Percentiles rank a stretch among this genome's conserved stretches.
Evolutionary conservation across 2,888 invertebrate genomes (phyloP).

Genomic region (Heteromurus nitidus): DNA sequence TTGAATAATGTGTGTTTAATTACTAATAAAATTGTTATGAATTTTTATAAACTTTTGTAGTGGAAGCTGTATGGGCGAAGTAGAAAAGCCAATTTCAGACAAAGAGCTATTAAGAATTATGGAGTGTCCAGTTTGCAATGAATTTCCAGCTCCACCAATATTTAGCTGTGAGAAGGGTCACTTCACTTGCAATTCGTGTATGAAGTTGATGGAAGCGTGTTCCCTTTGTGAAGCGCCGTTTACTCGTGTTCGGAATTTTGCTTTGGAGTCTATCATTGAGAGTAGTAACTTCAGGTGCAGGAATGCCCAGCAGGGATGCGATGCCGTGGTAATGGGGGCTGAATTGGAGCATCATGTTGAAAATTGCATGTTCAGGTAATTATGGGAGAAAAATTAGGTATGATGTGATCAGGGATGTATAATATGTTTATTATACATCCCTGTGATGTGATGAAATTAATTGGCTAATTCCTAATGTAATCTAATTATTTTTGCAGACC

Average conservation of each 20-base stretch:
- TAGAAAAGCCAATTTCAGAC: slow-evolving; percentile 36
- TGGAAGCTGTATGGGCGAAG: slow-evolving; percentile 44
- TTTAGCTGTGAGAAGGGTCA: slow-evolving; percentile 63
- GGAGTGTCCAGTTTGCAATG: slow-evolving; percentile 42
- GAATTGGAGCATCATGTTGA: slow-evolving; percentile 37
- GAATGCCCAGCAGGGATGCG: slow-evolving; percentile 49
- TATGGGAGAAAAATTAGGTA: not conserved
- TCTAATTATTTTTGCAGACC: slow-evolving; percentile 17
- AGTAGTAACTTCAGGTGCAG: slow-evolving; percentile 56
- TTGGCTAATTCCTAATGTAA: too few relatives aligned
- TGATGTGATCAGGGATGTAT: too few relatives aligned
- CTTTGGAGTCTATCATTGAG: slow-evolving; percentile 59
- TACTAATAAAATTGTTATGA: too few relatives aligned
- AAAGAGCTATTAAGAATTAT: slow-evolving; percentile 50
- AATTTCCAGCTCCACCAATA: slow-evolving; percentile 64
- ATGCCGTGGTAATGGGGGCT: slow-evolving; percentile 27
- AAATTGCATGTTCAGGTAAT: slow-evolving; percentile 58
- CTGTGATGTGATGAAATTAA: too few relatives aligned
- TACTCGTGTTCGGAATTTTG: slow-evolving; percentile 54
- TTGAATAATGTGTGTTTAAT: too few relatives aligned
- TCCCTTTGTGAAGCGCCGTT: slow-evolving; percentile 50
- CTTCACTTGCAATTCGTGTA: slow-evolving; percentile 59
- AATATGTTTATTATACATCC: too few relatives aligned
- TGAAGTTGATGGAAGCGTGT: slow-evolving; percentile 36
- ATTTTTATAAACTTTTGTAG: too few relatives aligned